Evolutionary conservation across 2,113 vertebrate genomes (phyloP).

Genomic region (Perca flavescens): DNA sequence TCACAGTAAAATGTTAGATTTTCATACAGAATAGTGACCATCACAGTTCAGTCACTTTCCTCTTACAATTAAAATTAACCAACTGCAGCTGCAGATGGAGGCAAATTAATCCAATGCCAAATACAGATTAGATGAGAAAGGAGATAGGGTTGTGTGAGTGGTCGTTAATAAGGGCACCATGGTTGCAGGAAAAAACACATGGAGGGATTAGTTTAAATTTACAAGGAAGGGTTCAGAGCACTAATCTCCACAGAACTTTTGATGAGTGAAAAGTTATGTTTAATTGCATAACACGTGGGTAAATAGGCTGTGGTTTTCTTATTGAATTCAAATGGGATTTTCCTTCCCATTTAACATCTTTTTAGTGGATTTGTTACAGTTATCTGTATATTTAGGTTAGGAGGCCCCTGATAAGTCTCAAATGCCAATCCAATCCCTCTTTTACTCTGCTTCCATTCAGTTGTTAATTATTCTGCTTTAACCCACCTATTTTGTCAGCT

Average conservation of each 20-base stretch:
- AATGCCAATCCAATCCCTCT: background rate
- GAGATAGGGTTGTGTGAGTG: constrained; percentile 22
- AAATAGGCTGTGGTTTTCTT: background rate
- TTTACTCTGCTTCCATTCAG: constrained; percentile 12
- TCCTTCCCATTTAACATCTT: background rate
- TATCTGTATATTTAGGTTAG: constrained; percentile 11
- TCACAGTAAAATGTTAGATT: background rate
- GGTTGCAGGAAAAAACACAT: constrained; percentile 33
- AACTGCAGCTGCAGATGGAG: constrained; percentile 34
- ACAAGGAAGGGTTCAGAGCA: constrained; percentile 26
- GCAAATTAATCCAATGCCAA: constrained; percentile 52
- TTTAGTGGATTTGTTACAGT: background rate
- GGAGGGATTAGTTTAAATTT: constrained; percentile 61
- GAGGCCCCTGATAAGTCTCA: background rate
- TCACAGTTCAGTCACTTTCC: constrained; percentile 17
- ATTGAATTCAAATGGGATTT: constrained; percentile 5
- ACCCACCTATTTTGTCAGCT: background rate
- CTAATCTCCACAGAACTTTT: constrained; percentile 31
- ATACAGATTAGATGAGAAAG: constrained; percentile 59
- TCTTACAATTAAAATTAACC: constrained; percentile 56
- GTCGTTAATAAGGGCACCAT: constrained; percentile 21
- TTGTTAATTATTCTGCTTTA: constrained; percentile 20
- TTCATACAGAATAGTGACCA: background rate
- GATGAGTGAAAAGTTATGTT: constrained; percentile 19
- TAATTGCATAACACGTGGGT: constrained; percentile 16